phyloP scores from a whole-genome alignment of 2,888 invertebrate species.

The Bugulina stolonifera region DNA sequence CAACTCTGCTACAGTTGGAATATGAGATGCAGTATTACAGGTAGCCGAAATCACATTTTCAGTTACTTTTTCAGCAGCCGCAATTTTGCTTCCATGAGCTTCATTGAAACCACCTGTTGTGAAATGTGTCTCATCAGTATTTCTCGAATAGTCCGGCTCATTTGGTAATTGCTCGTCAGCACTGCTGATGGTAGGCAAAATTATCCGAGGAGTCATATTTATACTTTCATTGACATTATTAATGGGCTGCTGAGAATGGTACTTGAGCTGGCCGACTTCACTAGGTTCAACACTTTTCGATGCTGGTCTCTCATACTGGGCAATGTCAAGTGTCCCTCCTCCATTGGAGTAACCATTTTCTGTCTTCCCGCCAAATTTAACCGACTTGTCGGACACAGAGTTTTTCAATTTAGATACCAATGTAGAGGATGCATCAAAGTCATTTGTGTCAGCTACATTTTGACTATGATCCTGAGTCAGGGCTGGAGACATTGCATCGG shows the following conservation, averaged over 20 bases:
- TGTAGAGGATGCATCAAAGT: not conserved
- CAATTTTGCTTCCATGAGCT: too few species aligned
- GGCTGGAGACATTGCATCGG: conserved; percentile 10
- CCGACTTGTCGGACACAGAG: not conserved
- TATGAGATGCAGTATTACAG: too few species aligned
- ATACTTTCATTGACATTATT: not conserved
- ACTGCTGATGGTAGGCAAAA: not conserved
- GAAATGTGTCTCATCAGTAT: too few species aligned
- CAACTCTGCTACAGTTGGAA: too few species aligned
- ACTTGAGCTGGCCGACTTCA: too few species aligned
- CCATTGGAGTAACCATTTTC: not conserved
- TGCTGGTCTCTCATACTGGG: too few species aligned
- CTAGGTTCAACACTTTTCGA: too few species aligned
- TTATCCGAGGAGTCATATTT: conserved; percentile 16
- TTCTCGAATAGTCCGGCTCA: too few species aligned
- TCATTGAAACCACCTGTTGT: too few species aligned
- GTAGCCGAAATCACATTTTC: too few species aligned
- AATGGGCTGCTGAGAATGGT: not conserved
- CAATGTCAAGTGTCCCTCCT: too few species aligned
- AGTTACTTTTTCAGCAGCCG: too few species aligned
- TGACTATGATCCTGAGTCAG: not conserved
- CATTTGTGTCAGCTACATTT: not conserved
- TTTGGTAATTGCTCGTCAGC: not conserved
- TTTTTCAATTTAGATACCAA: not conserved
- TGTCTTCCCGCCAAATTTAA: not conserved